Base-by-base conservation (phyloP, 2,797 vertebrate species). In the Cephalopachus bancanus region DNA sequence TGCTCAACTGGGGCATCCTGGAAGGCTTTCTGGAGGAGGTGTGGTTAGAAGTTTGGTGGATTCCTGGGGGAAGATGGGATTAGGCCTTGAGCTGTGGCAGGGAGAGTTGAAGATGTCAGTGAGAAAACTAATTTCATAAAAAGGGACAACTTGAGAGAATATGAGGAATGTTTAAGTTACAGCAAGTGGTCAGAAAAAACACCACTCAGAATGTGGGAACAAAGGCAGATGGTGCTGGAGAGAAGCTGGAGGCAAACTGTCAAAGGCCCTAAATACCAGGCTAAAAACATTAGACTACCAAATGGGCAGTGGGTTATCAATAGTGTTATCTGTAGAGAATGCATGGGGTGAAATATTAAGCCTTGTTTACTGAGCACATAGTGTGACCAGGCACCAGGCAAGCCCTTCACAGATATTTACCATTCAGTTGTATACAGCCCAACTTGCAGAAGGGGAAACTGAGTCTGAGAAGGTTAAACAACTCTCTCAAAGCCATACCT, bases 11-110 rank as follows among this genome's bases (percentile, higher is more conserved):
- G 7, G 11, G 55, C 16, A 51, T 62, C 64, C 95, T 49, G n/a
- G 89, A 53, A 71, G 62, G n/a, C 83, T 86, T 71, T 74, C 83
- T 91, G 55, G 22, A 80, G 19, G 64, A 89, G 20, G 65, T 7
- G 0, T n/a, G 49, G 11, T 59, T 64, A 9, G 59, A 79, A 49
- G 14, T 53, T 44, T n/a, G 53, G 76, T 6, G 10, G 72, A 33
- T 33, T 30, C n/a, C 60, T 5, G 71, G 5, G 17, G 26, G 14
- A 33, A 49, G 51, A 72, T 20, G 1, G 33, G 28, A 80, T 62
- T 28, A 51, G 62, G 33, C 30, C n/a, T 17, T 57, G 10, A 44
- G 44, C 44, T 44, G 44, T 44, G n/a, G 26, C 30, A 19, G 12
- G 24, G 11, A n/a, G 22, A 12, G 24, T 33, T 15, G n/a, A 80